Base-by-base conservation (phyloP, 1,140 invertebrate genomes). In the Coptotermes formosanus region DNA sequence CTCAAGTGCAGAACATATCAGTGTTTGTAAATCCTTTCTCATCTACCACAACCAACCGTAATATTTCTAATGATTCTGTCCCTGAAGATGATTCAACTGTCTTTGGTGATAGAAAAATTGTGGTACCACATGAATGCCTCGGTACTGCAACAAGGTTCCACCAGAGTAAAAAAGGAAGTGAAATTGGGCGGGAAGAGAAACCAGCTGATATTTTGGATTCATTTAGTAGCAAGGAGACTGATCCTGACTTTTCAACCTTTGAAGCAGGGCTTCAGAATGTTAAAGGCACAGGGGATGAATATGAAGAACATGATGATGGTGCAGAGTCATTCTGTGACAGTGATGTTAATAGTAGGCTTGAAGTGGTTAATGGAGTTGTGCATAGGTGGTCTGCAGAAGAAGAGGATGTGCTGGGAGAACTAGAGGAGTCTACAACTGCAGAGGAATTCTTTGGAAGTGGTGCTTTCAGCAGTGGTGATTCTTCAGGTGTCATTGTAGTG, bases 401-500 rank as follows among this genome's bases (percentile, higher is more conserved):
- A 30, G 86, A 84, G 19, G 85, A 81, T 0, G 19, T 21, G 19
- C 32, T 85, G 3, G 82, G 85, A n/a, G 92, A 92, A 21, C 87
- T 92, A 1, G 93, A 94, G 84, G 89, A 92, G 4, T 94, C 93
- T 8, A 91, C 93, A 43, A 90, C 93, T 1, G 93, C 93, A 3
- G 93, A 94, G 86, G 94, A 94, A 85, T 94, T 93, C 87, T 94
- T 94, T 84, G 91, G 89, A 16, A 86, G 32, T 38, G n/a, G n/a
- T 2, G 8, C 25, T n/a, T 0, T 11, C 25, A 30, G 64, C 64
- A 30, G 64, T 8, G 87, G 75, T 75, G 91, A 92, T 83, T 90
- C 90, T 8, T 91, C 89, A 84, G 89, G 89, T 14, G 85, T 89
- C 25, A 91, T 90, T 55, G 90, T 94, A 32, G 93, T 93, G 11